Evolutionary conservation across 2,888 invertebrate genomes (phyloP), one percentile per base, ranked within the genome.

Genomic region (Drosophila colorata): DNA sequence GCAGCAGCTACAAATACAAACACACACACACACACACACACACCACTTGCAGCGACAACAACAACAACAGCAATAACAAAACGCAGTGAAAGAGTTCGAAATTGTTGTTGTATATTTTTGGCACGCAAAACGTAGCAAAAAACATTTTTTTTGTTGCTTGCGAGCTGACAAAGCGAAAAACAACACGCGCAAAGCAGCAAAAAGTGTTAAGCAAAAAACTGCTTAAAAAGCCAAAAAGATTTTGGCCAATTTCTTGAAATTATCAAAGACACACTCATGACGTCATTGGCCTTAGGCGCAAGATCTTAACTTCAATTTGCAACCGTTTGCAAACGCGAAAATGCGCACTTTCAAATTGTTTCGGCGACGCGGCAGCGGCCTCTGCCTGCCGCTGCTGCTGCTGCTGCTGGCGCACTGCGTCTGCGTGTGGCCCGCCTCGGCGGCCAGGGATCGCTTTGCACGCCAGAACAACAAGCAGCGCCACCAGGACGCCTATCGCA

Each of bases 361-460:
- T 5, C 51, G 69, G 38, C 72, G 69, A 14, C 55, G 60, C 49
- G 28, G 80, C 48, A 60, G 59, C 59, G 74, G 76, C 43, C 60
- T 75, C 35, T 66, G 74, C 48, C 78, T 83, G 66, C 78, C 88
- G 28, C 81, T 90, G 68, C 69, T 90, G 77, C 81, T 90, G 52
- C 79, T 91, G 63, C 87, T 91, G 28, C 64, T 91, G 69, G 75
- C 64, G 11, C 71, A 86, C 80, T 87, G 89, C 71, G 74, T 90
- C 25, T 83, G 86, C 68, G 67, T 86, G 38, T 83, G 87, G 81
- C 78, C 85, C 14, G 71, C 77, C 4, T 51, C 75, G 31, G 90
- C 89, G 81, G 82, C 74, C 47, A 73, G 82, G 16, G 91, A 91
- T 68, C 90, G 89, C 41, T 67, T 66, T 57, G 74, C 78, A 14